Conservation (phyloP, 2,113 vertebrate species). For the Trogon melanurus region DNA sequence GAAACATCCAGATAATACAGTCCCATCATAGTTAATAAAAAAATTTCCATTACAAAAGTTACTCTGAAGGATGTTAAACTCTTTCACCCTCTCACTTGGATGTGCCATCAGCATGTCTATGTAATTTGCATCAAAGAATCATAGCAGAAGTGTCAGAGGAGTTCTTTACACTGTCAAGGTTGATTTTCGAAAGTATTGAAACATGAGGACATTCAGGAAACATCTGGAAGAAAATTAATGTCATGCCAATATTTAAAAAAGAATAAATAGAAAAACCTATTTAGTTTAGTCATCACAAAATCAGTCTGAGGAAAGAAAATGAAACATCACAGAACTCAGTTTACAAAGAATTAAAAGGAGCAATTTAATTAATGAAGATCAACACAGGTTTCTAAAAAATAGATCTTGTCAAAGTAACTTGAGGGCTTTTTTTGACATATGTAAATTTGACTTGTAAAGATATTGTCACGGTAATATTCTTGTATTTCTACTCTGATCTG, state of each 20-base stretch:
- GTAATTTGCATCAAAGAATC: constrained; percentile 8
- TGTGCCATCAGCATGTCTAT: neutral
- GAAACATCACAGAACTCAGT: neutral
- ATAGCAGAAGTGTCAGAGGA: neutral
- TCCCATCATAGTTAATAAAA: neutral
- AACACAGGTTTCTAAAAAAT: neutral
- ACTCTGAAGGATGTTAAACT: neutral
- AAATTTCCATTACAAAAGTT: neutral
- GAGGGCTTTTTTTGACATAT: neutral
- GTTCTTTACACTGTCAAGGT: neutral
- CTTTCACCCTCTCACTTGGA: neutral
- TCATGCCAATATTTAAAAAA: neutral
- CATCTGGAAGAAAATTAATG: neutral
- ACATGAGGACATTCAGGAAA: neutral
- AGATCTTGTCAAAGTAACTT: neutral
- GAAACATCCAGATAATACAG: neutral
- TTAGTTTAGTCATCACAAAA: neutral
- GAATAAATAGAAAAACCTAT: neutral
- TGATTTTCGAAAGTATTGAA: constrained; percentile 29
- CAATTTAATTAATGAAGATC: neutral
- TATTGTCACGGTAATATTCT: neutral
- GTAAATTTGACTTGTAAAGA: neutral
- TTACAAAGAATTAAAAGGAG: neutral
- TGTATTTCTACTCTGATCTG: neutral
- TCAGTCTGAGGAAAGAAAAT: neutral